phyloP scores from a whole-genome alignment of 1,140 invertebrate species.

The Orius laevigatus region DNA sequence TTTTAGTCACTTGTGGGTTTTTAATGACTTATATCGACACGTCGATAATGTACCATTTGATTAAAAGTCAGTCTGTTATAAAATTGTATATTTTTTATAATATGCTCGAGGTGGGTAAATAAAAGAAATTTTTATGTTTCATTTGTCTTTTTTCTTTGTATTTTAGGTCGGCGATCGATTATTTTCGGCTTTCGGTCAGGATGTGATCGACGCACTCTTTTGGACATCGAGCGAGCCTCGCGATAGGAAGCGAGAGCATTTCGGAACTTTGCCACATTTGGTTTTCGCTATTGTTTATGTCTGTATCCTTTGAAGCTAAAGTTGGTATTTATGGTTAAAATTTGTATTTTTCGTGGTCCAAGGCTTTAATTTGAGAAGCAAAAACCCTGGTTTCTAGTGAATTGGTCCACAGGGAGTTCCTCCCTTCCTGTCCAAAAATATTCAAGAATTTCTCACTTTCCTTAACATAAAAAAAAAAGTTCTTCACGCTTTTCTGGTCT shows the following conservation, averaged over 20 bases:
- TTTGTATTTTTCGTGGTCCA: not conserved
- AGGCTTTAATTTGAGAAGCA: not conserved
- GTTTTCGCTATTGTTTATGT: slow-evolving; percentile 83
- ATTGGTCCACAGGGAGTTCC: not conserved
- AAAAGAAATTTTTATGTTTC: not conserved
- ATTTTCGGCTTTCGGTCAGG: slow-evolving; percentile 95
- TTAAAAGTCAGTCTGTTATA: slow-evolving; percentile 96
- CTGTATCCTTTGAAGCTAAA: slow-evolving; percentile 59
- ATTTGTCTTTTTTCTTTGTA: too few relatives aligned
- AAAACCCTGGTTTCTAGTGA: not conserved
- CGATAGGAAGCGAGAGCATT: slow-evolving; percentile 61
- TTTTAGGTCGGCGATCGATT: slow-evolving; percentile 69
- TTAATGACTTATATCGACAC: slow-evolving; percentile 87
- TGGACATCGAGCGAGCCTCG: slow-evolving; percentile 94
- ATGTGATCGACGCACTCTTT: slow-evolving; percentile 90
- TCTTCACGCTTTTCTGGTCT: slow-evolving; percentile 76
- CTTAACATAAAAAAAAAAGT: slow-evolving; percentile 39
- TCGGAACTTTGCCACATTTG: slow-evolving; percentile 76
- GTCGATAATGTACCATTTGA: slow-evolving; percentile 96
- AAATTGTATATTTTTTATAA: slow-evolving; percentile 99
- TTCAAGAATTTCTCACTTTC: slow-evolving; percentile 21
- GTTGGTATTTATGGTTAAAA: not conserved
- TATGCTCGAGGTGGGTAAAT: slow-evolving; percentile 78
- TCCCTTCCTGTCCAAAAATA: not conserved
- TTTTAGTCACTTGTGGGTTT: slow-evolving; percentile 68